Base-by-base conservation (phyloP, 2,888 invertebrate genomes). In the Pegoplata infirma region DNA sequence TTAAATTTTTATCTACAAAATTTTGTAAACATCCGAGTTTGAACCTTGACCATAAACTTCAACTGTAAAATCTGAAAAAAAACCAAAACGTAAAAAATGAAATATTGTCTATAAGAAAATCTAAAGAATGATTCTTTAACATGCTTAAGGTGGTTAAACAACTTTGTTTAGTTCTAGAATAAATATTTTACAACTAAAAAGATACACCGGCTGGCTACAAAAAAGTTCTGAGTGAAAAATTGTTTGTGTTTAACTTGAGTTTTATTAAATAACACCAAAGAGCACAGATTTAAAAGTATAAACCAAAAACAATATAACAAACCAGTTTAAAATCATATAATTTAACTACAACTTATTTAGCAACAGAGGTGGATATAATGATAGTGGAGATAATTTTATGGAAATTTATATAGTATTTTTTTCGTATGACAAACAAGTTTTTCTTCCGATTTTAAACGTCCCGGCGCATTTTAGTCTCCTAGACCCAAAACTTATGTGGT, bases 41-140 rank as follows among this genome's bases (percentile, higher is more conserved):
- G 17, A 67, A 47, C 78, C 78, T 78, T 78, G 78, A 74, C 74
- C 69, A 69, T 78, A 69, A 78, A 78, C 78, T 78, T 40, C 44
- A 74, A 56, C 53, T 32, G 40, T 59, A 44, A 66, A 59, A 61
- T 53, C 46, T 61, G 17, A n/a, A 32, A 5, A 40, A 66, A 53
- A 32, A 19, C 36, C 12, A 36, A 36, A 53, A 8, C 0, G 5
- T 46, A 10, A 32, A 32, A n/a, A n/a, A 40, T 12, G 36, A 40
- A 40, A 40, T 40, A 40, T 21, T 47, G 47, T 12, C 25, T n/a
- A 12, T 16, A 32, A 40, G 10, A 25, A 32, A 40, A 64, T 19
- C 16, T 32, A 64, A 40, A 21, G 12, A 73, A 40, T 46, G 12
- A 63, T 63, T 47, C 36, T 40, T 61, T 59, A 19, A 68, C 47